Evolutionary conservation across 2,888 invertebrate genomes (phyloP), one percentile per base, ranked within the genome.

Genomic region (Cosmopolites sordidus): DNA sequence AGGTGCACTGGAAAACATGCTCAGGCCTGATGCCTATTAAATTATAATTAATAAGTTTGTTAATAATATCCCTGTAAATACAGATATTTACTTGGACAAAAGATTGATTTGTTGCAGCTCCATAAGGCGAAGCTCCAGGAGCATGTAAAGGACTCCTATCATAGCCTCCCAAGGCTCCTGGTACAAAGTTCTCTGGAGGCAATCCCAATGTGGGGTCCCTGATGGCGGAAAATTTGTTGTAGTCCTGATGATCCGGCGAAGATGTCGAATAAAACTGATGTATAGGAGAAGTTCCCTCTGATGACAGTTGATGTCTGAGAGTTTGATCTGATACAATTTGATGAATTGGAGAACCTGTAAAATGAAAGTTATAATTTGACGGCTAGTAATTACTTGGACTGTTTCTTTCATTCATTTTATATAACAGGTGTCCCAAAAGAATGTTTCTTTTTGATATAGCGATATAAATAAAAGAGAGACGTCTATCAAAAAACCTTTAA

Each of bases 311-410:
- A 48, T 67, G 69, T 2, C 69, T 66, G 4, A 68, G 59, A n/a
- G 63, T 53, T 15, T 62, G 58, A 16, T 71, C 71, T 1, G 69
- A 59, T 8, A 70, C 64, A 27, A 72, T 59, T 56, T 83, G 79
- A 64, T 79, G 83, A 48, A 82, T 83, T 29, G 84, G 84, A 8
- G 83, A 84, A 53, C 82, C 83, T 82, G 60, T n/a, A n/a, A n/a
- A n/a, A n/a, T 8, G 58, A 47, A n/a, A n/a, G n/a, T n/a, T n/a
- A 18, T 9, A 33, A 43, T 30, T 30, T 30, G 30, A 30, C n/a
- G n/a, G n/a, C n/a, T n/a, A n/a, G n/a, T n/a, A n/a, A n/a, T n/a
- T n/a, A n/a, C n/a, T n/a, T n/a, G n/a, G n/a, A n/a, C n/a, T n/a
- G n/a, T n/a, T n/a, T n/a, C n/a, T n/a, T n/a, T n/a, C n/a, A n/a